Base-by-base conservation (phyloP, 1,140 invertebrate genomes). In the Neodiprion virginianus region DNA sequence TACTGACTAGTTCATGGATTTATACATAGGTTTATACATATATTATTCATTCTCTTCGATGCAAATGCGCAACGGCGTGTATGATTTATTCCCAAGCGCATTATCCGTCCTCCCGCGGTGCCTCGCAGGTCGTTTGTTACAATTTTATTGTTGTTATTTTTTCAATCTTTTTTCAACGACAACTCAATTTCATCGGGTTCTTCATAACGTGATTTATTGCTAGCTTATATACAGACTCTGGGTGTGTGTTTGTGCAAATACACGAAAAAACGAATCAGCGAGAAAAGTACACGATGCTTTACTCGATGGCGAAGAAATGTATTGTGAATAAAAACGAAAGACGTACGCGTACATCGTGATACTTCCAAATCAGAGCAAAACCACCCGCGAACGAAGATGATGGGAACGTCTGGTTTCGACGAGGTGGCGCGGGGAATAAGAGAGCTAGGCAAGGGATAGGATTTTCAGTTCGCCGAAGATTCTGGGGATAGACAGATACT, bases 1-100 rank as follows among this genome's bases (percentile, higher is more conserved):
- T 40, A 5, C 28, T 4, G 28, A 40, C 28, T 40, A 40, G 28
- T 40, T 2, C 28, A 40, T 40, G 28, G 2, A 5, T 2, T 40
- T 40, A 40, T 5, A 1, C 28, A 40, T 40, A 40, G 2, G 28
- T 2, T 40, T 40, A 40, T 5, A 1, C 28, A 40, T 40, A 40
- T 40, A 40, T 40, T 40, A 40, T 40, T 40, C 28, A 40, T 40
- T 5, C 28, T 40, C 28, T 40, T 40, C 28, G 28, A n/a, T 61
- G 53, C 53, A 61, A 61, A n/a, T 61, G 53, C 53, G 8, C 11
- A 61, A 61, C 53, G 53, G 53, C 2, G 53, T 61, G n/a, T 4
- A 61, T 61, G 53, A 61, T 61, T 61, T 61, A 61, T n/a, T 61
- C 53, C 53, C 53, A 61, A n/a, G 53, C 4, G 53, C 53, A 61